Percentiles rank a stretch among this genome's conserved stretches.
These are phyloP conservation scores for Anisognathus igniventris DNA, from an alignment of 2,797 vertebrate genomes.

Conservation along the genomic window DNA sequence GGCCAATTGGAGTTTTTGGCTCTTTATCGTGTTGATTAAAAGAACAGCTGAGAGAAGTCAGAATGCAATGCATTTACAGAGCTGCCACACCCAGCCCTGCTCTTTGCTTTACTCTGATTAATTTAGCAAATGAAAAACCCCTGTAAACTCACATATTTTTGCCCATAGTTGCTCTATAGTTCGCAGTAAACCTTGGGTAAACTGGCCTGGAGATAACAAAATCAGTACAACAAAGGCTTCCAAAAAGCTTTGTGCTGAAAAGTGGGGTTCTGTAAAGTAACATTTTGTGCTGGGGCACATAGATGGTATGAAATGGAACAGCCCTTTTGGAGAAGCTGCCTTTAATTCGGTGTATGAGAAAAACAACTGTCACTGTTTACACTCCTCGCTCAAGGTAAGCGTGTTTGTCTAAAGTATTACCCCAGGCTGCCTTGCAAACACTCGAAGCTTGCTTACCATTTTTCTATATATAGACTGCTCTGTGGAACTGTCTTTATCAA, in stretches of 20 bases:
- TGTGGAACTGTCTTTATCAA: slow-evolving; percentile 10
- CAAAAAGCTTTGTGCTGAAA: neutral
- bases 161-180: neutral
- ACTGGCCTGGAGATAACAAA: neutral
- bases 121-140: slow-evolving; percentile 24
- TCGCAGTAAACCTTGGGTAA: slow-evolving; percentile 2
- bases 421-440: neutral
- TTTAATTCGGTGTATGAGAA: slow-evolving; percentile 22
- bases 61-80: neutral
- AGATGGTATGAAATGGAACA: neutral
- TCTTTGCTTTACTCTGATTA: slow-evolving; percentile 39
- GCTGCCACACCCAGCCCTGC: slow-evolving; percentile 6
- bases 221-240: neutral
- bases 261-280: neutral
- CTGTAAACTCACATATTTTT: neutral
- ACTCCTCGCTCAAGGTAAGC: slow-evolving; percentile 16
- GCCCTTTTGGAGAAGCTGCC: neutral
- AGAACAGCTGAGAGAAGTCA: slow-evolving; percentile 38
- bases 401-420: slow-evolving; percentile 35
- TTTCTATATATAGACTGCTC: neutral
- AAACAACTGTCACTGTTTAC: slow-evolving; percentile 26
- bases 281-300: neutral
- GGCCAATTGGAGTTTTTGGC: neutral
- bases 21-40: slow-evolving; percentile 52
- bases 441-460: neutral